These are phyloP conservation scores for Atta colombica DNA, from an alignment of 1,140 invertebrate genomes.

Conservation along the genomic window DNA sequence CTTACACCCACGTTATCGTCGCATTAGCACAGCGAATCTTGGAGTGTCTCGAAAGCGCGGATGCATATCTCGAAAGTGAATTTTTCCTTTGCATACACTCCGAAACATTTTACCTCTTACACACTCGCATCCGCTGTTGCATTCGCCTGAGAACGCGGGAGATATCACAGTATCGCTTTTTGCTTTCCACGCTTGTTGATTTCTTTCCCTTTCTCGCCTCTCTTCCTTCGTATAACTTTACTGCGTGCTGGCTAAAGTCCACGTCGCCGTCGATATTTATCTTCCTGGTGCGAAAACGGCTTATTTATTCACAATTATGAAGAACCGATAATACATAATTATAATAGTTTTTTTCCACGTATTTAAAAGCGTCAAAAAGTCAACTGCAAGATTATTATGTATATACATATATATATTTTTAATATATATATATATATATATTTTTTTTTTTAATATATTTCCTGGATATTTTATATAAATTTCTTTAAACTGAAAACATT, in stretches of 20 bases:
- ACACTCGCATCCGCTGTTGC: background rate
- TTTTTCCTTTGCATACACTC: background rate
- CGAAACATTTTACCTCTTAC: background rate
- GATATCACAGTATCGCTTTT: constrained; percentile 24
- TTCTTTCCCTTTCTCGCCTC: constrained; percentile 28
- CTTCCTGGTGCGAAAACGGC: background rate
- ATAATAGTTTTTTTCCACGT: background rate
- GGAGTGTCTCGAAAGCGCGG: background rate
- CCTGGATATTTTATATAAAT: background rate
- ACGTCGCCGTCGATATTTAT: background rate
- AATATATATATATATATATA: no score
- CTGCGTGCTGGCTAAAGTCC: constrained; percentile 48
- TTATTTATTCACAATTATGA: background rate
- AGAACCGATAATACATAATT: background rate
- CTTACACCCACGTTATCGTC: background rate
- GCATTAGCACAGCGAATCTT: background rate
- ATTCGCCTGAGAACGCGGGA: background rate
- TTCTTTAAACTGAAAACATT: background rate
- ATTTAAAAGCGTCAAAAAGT: background rate
- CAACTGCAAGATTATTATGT: background rate
- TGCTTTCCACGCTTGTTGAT: background rate
- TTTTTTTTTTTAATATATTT: background rate
- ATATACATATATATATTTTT: background rate
- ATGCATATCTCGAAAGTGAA: background rate
- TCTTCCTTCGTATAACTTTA: background rate